A percentile compares a stretch with the other conserved stretches of the same genome.
phyloP scores from a whole-genome alignment of 2,888 invertebrate species.

The Melanotus villosus region DNA sequence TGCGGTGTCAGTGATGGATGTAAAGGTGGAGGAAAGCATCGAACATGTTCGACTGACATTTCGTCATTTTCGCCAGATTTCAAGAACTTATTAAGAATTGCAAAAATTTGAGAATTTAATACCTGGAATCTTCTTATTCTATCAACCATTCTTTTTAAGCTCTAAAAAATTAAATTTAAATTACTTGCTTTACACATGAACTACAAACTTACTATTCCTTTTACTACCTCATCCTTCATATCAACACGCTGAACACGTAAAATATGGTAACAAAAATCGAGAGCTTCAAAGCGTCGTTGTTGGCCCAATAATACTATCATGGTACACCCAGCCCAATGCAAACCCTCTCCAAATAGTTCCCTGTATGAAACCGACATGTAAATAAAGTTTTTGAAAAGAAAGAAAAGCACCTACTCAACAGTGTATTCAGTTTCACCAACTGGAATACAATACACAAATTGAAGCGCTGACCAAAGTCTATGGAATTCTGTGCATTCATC shows the following conservation, averaged over 20 bases:
- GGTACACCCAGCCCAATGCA: slow-evolving; percentile 99
- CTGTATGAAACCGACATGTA: slow-evolving; percentile 66
- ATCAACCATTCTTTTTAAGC: slow-evolving; percentile 96
- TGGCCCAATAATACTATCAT: slow-evolving; percentile 96
- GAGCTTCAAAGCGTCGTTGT: slow-evolving; percentile 94
- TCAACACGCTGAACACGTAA: slow-evolving; percentile 95
- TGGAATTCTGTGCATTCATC: slow-evolving; percentile 99
- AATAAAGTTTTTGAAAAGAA: not conserved
- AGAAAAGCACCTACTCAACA: slow-evolving; percentile 82
- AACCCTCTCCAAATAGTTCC: slow-evolving; percentile 97
- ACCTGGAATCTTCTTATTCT: slow-evolving; percentile 98
- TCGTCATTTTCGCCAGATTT: slow-evolving; percentile 86
- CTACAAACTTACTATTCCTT: slow-evolving; percentile 87
- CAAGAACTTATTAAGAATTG: slow-evolving; percentile 93
- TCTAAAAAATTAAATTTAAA: slow-evolving; percentile 71
- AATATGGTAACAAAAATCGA: slow-evolving; percentile 99
- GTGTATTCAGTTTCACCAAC: slow-evolving; percentile 97
- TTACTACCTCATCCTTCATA: slow-evolving; percentile 94
- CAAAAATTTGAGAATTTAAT: slow-evolving; percentile 97
- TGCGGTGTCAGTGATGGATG: slow-evolving; percentile 78
- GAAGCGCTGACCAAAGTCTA: slow-evolving; percentile 95
- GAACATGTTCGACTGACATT: slow-evolving; percentile 94
- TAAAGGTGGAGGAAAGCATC: slow-evolving; percentile 96
- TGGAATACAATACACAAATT: slow-evolving; percentile 98
- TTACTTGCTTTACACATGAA: not conserved